Evolutionary conservation across 2,797 vertebrate species (phyloP), one percentile per base, ranked within the genome.

Genomic region (Rhinoraja longicauda): DNA sequence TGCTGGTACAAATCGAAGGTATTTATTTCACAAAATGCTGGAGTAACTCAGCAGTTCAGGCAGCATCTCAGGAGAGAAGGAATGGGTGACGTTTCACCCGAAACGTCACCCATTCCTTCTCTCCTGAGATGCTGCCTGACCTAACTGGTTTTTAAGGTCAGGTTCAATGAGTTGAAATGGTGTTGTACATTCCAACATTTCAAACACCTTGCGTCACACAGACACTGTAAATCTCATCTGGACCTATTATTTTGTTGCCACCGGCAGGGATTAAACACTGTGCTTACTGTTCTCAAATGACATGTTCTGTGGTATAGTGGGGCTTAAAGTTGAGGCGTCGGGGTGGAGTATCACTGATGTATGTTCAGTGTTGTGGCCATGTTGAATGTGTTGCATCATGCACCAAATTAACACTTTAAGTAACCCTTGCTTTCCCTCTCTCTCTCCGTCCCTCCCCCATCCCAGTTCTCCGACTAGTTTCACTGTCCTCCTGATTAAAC

Each of bases 111-210:
- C n/a, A n/a, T n/a, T n/a, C n/a, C n/a, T n/a, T n/a, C n/a, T n/a
- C n/a, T n/a, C n/a, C n/a, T n/a, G n/a, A n/a, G n/a, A n/a, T n/a
- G n/a, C n/a, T n/a, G n/a, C n/a, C n/a, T n/a, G n/a, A n/a, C n/a
- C n/a, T n/a, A n/a, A n/a, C n/a, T 29, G 13, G 53, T 29, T 84
- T 29, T 59, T 59, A 17, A 1, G 59, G 57, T 62, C 82, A 86
- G 26, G 57, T 32, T 29, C 82, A 86, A 86, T 86, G 59, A 64
- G 29, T 29, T 86, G n/a, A 86, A 86, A 86, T 86, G n/a, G 62
- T 62, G 53, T n/a, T 86, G 82, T n/a, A 17, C 57, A 32, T 62
- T 64, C 29, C 15, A 86, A 62, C 45, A 82, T 82, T 82, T 82
- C 39, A 26, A 82, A 82, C 45, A 21, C 79, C 45, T 13, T 82